Evolutionary conservation across 2,888 invertebrate species (phyloP).

Genomic region (Mechanitis messenoides): DNA sequence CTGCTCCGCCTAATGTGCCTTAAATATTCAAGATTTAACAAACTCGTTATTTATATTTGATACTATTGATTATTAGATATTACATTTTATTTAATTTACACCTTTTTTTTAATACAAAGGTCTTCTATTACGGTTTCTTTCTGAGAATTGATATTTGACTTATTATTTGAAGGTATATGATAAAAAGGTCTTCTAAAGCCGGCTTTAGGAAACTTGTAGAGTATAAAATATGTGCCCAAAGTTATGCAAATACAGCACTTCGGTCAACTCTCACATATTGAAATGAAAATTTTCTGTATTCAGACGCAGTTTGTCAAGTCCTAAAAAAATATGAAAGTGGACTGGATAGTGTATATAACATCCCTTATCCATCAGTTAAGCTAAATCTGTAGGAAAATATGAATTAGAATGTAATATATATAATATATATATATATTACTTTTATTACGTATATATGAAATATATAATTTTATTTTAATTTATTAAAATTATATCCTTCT

Average conservation of each 20-base stretch:
- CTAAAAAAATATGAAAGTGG: conserved; percentile 21
- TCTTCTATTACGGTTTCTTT: conserved; percentile 1
- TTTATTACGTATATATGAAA: too few species aligned
- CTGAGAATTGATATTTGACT: too few species aligned
- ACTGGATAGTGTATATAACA: not conserved
- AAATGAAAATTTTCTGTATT: conserved; percentile 24
- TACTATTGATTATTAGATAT: too few species aligned
- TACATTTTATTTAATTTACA: too few species aligned
- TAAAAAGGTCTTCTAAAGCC: not conserved
- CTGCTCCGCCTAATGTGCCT: too few species aligned
- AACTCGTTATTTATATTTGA: too few species aligned
- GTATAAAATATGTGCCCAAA: not conserved
- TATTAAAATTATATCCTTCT: too few species aligned
- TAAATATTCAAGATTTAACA: too few species aligned
- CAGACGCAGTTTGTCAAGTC: conserved; percentile 16
- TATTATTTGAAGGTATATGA: too few species aligned
- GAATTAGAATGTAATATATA: too few species aligned
- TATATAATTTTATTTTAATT: too few species aligned
- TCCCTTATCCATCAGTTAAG: conserved; percentile 3
- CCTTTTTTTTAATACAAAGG: not conserved
- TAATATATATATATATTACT: too few species aligned
- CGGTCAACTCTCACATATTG: conserved; percentile 23
- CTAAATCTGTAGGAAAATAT: not conserved
- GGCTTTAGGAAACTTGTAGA: conserved; percentile 4
- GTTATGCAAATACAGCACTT: conserved; percentile 14